Conservation (phyloP, 2,888 invertebrate genomes). For the Hesperia comma region DNA sequence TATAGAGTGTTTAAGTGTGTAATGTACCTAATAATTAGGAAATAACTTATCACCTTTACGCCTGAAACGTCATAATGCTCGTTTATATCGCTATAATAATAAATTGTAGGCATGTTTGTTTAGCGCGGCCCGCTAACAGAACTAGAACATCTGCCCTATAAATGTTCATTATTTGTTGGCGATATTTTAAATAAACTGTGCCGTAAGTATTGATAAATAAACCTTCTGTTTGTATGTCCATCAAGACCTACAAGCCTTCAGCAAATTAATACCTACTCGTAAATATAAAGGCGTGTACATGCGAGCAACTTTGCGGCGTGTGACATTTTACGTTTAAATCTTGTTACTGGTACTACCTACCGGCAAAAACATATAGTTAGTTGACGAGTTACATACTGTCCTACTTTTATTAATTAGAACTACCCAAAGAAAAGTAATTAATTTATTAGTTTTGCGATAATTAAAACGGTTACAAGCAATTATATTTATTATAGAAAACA, state of each 20-base stretch:
- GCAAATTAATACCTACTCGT: slow-evolving; percentile 19
- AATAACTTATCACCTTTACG: not conserved
- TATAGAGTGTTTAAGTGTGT: not conserved
- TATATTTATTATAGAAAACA: too few relatives aligned
- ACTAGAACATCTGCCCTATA: slow-evolving; percentile 6
- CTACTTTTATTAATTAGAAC: too few relatives aligned
- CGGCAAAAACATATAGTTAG: too few relatives aligned
- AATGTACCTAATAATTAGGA: slow-evolving; percentile 10
- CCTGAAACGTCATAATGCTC: not conserved
- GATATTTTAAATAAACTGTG: not conserved
- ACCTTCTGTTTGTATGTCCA: slow-evolving; percentile 4
- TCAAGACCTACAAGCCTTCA: slow-evolving; percentile 3
- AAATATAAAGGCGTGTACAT: not conserved
- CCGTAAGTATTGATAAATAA: slow-evolving; percentile 2
- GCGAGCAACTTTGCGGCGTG: not conserved
- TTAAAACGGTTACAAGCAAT: too few relatives aligned
- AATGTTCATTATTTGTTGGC: not conserved
- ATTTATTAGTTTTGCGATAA: too few relatives aligned
- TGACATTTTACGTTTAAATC: too few relatives aligned
- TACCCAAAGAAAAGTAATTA: too few relatives aligned
- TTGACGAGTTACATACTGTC: too few relatives aligned
- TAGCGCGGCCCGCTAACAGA: not conserved
- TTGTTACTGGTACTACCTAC: too few relatives aligned
- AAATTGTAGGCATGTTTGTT: slow-evolving; percentile 7
- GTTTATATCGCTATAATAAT: slow-evolving; percentile 6